phyloP scores from a whole-genome alignment of 2,113 vertebrate genomes.

The Muscicapa adusta region DNA sequence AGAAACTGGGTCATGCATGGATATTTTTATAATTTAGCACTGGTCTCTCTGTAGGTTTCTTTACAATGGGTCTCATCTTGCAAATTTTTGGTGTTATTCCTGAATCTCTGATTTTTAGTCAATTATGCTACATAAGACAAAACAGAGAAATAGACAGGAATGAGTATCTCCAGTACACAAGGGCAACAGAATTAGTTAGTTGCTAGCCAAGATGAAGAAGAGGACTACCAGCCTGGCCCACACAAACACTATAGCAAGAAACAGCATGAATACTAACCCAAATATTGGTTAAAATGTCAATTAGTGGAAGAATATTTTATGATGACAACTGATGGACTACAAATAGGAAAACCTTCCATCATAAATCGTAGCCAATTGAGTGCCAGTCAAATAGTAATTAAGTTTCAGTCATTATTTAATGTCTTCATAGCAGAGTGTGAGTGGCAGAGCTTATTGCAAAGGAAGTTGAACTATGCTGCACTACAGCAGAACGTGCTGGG shows the following conservation, averaged over 20 bases:
- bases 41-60: background rate
- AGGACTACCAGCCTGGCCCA: background rate
- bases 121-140: background rate
- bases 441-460: background rate
- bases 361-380: background rate
- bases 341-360: background rate
- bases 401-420: background rate
- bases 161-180: background rate
- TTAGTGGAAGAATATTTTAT: background rate
- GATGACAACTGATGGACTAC: background rate
- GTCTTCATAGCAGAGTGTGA: background rate
- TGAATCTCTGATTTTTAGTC: background rate
- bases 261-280: background rate
- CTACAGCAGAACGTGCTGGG: background rate
- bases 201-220: background rate
- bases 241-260: background rate
- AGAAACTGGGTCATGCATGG: background rate
- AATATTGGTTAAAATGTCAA: background rate
- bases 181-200: background rate
- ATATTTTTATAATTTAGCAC: background rate
- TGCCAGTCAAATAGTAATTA: background rate
- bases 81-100: background rate
- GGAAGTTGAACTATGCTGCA: background rate
- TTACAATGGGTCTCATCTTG: background rate
- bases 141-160: background rate